Evolutionary conservation across 2,888 invertebrate species (phyloP).

Genomic region (Coelopa pilipes): DNA sequence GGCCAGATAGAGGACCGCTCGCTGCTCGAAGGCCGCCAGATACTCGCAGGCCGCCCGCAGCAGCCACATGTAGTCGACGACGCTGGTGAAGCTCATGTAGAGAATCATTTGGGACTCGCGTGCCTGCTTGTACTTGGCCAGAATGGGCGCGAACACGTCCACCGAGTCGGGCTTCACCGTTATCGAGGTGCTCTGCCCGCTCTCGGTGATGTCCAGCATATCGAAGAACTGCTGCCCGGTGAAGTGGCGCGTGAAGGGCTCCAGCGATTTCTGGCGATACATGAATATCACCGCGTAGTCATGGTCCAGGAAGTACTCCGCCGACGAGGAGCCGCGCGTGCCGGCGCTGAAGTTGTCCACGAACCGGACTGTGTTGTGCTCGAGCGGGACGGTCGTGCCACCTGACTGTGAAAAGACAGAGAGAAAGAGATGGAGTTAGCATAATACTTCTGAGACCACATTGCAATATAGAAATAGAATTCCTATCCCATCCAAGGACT

Average conservation of each 20-base stretch:
- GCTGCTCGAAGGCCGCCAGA: constrained; percentile 74
- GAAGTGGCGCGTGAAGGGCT: constrained; percentile 92
- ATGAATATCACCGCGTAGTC: constrained; percentile 95
- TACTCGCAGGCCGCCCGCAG: constrained; percentile 84
- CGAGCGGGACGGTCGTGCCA: constrained; percentile 95
- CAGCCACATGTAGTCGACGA: constrained; percentile 93
- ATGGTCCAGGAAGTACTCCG: constrained; percentile 91
- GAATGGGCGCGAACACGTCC: constrained; percentile 76
- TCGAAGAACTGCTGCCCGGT: constrained; percentile 81
- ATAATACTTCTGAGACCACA: neutral
- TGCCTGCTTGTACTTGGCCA: constrained; percentile 83
- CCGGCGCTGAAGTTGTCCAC: constrained; percentile 99
- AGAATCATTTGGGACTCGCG: constrained; percentile 79
- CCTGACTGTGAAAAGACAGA: constrained; percentile 77
- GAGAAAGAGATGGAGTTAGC: neutral
- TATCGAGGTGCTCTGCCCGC: constrained; percentile 74
- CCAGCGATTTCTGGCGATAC: constrained; percentile 87
- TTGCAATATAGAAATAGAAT: neutral
- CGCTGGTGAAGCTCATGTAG: constrained; percentile 83
- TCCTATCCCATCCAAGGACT: too few relatives aligned
- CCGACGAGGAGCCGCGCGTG: constrained; percentile 91
- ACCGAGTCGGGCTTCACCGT: constrained; percentile 79
- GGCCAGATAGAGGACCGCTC: constrained; percentile 90
- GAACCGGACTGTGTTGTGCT: constrained; percentile 96
- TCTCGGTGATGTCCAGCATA: constrained; percentile 73